A percentile compares a stretch with the other conserved stretches of the same genome.
These are phyloP conservation scores for Anagyrus pseudococci DNA, from an alignment of 2,888 invertebrate genomes.

Conservation along the genomic window DNA sequence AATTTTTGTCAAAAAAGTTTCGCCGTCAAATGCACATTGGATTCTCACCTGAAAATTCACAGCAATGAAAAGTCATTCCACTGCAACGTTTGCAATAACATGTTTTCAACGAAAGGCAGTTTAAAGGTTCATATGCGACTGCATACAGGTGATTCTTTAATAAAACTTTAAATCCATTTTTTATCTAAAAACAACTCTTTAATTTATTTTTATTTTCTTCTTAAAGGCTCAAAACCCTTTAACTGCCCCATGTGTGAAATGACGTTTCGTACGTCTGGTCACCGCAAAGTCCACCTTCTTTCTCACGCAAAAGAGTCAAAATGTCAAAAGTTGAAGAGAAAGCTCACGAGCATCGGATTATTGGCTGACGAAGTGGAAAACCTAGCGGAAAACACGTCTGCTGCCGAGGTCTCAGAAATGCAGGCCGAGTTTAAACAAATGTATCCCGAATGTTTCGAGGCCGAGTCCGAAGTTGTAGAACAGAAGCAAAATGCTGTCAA, in stretches of 20 bases:
- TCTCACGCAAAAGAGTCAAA: conserved; percentile 61
- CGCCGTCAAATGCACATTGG: conserved; percentile 72
- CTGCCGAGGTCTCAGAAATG: neutral
- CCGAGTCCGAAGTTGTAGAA: too few species aligned
- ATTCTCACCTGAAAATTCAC: conserved; percentile 70
- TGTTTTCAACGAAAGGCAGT: conserved; percentile 72
- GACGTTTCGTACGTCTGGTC: conserved; percentile 72
- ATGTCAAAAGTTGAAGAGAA: neutral
- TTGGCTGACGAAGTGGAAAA: neutral
- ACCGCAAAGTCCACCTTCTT: conserved; percentile 69
- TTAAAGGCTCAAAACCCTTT: conserved; percentile 67
- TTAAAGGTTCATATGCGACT: conserved; percentile 73
- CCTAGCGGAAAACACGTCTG: neutral
- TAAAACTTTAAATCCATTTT: neutral
- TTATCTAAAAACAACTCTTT: neutral
- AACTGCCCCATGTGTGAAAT: conserved; percentile 68
- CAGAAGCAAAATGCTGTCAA: neutral
- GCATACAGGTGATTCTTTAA: conserved; percentile 64
- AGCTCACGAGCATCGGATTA: neutral
- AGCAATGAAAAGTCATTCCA: conserved; percentile 65
- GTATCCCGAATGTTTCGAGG: too few species aligned
- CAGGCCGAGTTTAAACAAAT: neutral
- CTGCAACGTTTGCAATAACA: conserved; percentile 70
- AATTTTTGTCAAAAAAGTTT: conserved; percentile 66
- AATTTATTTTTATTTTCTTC: too few species aligned